Percentiles rank a stretch among this genome's conserved stretches.
Evolutionary conservation across 2,113 vertebrate genomes (phyloP).

Genomic region (Malurus cyaneus): DNA sequence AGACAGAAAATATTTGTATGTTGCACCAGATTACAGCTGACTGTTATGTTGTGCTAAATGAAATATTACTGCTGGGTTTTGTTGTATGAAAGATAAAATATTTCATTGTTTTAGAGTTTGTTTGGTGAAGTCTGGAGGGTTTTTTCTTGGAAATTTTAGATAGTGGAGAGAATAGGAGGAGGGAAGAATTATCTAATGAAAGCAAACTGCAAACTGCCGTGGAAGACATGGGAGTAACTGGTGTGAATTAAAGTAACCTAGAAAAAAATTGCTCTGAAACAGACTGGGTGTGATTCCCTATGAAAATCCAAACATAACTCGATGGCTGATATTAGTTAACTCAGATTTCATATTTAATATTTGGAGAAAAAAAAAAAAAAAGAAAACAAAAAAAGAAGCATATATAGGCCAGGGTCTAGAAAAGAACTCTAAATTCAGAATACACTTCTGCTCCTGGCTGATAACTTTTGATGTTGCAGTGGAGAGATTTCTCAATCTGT

Average conservation of each 20-base stretch:
- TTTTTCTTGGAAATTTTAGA: background rate
- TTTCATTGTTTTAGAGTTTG: background rate
- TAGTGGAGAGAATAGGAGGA: background rate
- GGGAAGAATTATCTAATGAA: background rate
- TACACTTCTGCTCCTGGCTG: background rate
- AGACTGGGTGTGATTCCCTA: background rate
- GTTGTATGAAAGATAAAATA: background rate
- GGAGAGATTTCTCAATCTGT: background rate
- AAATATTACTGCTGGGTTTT: background rate
- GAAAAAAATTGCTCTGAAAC: background rate
- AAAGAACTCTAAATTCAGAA: background rate
- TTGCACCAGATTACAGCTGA: background rate
- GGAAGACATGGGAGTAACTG: background rate
- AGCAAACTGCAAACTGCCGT: background rate
- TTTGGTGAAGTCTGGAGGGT: background rate
- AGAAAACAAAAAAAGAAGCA: rapidly evolving
- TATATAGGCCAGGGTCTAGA: background rate
- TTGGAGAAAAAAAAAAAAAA: background rate
- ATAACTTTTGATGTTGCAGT: background rate
- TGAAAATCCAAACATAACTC: background rate
- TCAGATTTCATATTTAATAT: background rate
- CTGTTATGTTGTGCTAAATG: background rate
- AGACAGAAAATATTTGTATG: background rate
- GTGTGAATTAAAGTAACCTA: background rate
- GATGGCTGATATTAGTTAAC: background rate